phyloP scores from a whole-genome alignment of 1,140 invertebrate genomes.

The Penaeus japonicus region DNA sequence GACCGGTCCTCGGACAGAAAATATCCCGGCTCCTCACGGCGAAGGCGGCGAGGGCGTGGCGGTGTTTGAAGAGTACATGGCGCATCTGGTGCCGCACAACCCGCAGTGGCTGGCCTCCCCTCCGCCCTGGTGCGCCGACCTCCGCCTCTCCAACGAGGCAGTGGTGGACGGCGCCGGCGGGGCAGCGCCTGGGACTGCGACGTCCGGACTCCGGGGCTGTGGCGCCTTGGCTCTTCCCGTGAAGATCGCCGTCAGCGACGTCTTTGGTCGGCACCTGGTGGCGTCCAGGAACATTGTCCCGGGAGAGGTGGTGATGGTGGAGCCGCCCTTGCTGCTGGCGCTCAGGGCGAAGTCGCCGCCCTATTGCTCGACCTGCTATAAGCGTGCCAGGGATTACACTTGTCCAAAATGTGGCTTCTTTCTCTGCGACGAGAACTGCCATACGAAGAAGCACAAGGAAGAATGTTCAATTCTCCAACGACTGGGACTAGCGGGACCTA shows the following conservation, averaged over 20 bases:
- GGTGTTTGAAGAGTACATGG: slow-evolving; percentile 7
- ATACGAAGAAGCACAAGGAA: slow-evolving; percentile 19
- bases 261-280: slow-evolving; percentile 30
- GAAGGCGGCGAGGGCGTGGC: neutral
- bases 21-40: neutral
- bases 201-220: too few species aligned
- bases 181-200: neutral
- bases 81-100: slow-evolving; percentile 1
- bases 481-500: slow-evolving; percentile 2
- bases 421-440: slow-evolving; percentile 20
- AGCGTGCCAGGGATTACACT: slow-evolving; percentile 16
- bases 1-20: neutral
- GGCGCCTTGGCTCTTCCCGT: neutral
- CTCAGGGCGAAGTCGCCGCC: slow-evolving; percentile 38
- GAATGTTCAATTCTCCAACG: slow-evolving; percentile 21
- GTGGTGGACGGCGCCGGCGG: neutral
- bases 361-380: slow-evolving; percentile 32
- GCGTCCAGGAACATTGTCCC: slow-evolving; percentile 1
- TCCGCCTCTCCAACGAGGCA: neutral
- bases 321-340: slow-evolving; percentile 32
- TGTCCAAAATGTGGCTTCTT: slow-evolving; percentile 37
- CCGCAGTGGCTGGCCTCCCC: slow-evolving; percentile 8
- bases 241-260: neutral
- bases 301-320: slow-evolving; percentile 36
- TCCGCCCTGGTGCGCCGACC: slow-evolving; percentile 22